Evolutionary conservation across 2,113 vertebrate species (phyloP).

Genomic region (Cebus imitator): DNA sequence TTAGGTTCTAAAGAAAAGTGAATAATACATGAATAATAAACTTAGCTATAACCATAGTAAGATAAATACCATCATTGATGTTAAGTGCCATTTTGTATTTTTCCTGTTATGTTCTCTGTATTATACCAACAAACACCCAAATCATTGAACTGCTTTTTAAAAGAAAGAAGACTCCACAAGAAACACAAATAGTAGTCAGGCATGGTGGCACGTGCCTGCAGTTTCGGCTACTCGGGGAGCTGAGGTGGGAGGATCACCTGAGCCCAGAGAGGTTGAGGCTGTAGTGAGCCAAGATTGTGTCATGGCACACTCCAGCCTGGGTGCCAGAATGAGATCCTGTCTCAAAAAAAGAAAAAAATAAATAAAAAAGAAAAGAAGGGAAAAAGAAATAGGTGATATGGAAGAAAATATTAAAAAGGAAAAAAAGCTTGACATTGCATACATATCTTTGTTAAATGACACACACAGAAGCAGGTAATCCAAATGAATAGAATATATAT

Average conservation of each 20-base stretch:
- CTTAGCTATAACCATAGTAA: background rate
- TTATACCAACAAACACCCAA: background rate
- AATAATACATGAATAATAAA: background rate
- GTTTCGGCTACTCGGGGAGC: too few relatives aligned
- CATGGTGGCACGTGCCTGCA: too few relatives aligned
- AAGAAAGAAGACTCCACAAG: too few relatives aligned
- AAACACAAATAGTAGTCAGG: too few relatives aligned
- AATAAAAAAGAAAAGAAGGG: background rate
- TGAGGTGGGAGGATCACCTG: too few relatives aligned
- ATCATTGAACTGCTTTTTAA: background rate
- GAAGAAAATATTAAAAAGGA: background rate
- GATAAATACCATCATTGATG: background rate
- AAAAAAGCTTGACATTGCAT: background rate
- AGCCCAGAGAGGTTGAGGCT: too few relatives aligned
- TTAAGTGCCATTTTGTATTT: background rate
- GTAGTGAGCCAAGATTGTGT: too few relatives aligned
- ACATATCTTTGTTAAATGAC: background rate
- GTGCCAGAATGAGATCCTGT: too few relatives aligned
- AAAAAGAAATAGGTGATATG: background rate
- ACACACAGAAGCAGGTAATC: background rate
- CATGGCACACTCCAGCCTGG: too few relatives aligned
- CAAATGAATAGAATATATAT: background rate
- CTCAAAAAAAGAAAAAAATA: background rate
- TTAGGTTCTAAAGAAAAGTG: constrained; percentile 58
- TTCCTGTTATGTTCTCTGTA: background rate